Base-by-base conservation (phyloP, 2,888 invertebrate genomes). In the Pocota personata region DNA sequence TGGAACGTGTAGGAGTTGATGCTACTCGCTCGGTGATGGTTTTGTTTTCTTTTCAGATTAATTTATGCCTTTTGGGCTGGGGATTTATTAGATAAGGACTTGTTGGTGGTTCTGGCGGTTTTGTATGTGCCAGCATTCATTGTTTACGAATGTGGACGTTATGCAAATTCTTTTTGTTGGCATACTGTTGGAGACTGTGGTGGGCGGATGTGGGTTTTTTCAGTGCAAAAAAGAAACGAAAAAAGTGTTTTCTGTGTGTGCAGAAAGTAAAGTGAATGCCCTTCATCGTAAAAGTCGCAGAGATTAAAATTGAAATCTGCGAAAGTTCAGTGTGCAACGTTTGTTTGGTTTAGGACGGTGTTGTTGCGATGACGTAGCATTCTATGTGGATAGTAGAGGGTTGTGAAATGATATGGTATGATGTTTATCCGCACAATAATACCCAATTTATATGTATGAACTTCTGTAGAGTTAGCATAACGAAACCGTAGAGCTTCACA, bases 71-170 rank as follows among this genome's bases (percentile, higher is more conserved):
- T 48, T 84, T 66, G 75, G 75, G 62, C 62, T 50, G 35, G 24
- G 73, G 75, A 84, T 84, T 84, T 79, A 79, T 84, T 80, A 84
- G 84, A 84, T 84, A 84, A 84, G 84, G 84, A 80, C 69, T 75
- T 69, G 75, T 27, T 73, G 43, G 40, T 55, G 62, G 37, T 58
- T 72, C 35, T 71, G 50, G 46, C 10, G 55, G 60, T 50, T 72
- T n/a, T 55, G 62, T 48, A 35, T 75, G 60, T 37, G 58, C 52
- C 16, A 35, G 50, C 66, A 60, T 14, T 37, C 57, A 79, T 75
- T 79, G 79, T 79, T 79, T 73, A 48, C 55, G 55, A 79, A 64
- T 43, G 73, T 79, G 75, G 75, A 58, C 64, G 75, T 24, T 84
- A 75, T 84, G 84, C 69, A 84, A 84, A 84, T 84, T 64, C 32